Percentiles rank a stretch among this genome's conserved stretches.
phyloP scores from a whole-genome alignment of 2,797 vertebrate species.

The Gorsachius magnificus region DNA sequence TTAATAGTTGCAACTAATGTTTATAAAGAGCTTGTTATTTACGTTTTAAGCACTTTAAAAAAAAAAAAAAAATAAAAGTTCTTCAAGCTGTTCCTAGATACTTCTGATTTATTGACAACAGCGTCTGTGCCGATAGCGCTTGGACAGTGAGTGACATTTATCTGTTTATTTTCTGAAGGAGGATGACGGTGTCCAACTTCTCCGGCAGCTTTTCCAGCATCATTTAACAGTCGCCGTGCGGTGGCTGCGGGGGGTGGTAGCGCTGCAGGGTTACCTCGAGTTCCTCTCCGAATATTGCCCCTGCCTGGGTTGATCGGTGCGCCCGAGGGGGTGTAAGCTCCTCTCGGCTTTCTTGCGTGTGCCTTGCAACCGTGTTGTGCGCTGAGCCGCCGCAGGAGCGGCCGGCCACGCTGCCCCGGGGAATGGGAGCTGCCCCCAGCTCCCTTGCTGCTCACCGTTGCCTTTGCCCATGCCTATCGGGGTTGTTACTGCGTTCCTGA shows the following conservation, averaged over 20 bases:
- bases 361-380: fast-evolving
- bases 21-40: slow-evolving; percentile 79
- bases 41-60: slow-evolving; percentile 82
- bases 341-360: fast-evolving
- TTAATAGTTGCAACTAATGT: slow-evolving; percentile 70
- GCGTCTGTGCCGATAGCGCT: slow-evolving; percentile 40
- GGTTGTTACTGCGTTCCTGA: neutral
- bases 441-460: neutral
- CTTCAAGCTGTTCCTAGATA: slow-evolving; percentile 70
- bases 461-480: fast-evolving
- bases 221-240: fast-evolving
- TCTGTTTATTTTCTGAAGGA: neutral
- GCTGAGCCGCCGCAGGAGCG: neutral
- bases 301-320: fast-evolving
- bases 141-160: slow-evolving; percentile 28
- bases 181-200: neutral
- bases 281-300: neutral
- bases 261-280: neutral
- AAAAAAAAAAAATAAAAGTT: slow-evolving; percentile 75
- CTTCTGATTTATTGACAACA: slow-evolving; percentile 36
- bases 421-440: neutral
- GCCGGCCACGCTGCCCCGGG: neutral
- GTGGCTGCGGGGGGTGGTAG: neutral
- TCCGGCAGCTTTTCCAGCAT: neutral
- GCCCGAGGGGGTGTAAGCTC: fast-evolving